Base-by-base conservation (phyloP, 1,140 invertebrate species). In the Leucophenga varia region DNA sequence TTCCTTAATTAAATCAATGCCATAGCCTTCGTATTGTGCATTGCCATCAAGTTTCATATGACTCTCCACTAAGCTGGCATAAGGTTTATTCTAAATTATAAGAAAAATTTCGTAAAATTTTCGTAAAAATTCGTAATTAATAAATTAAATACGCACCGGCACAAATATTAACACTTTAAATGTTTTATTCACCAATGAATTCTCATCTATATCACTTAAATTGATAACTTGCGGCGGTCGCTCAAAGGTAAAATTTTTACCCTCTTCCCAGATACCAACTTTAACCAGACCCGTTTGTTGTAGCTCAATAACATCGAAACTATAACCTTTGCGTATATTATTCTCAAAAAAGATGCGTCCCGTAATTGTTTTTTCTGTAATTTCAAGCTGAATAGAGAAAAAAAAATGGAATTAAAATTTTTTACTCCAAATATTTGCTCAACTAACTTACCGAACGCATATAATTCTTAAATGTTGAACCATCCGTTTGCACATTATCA, bases 161-260 rank as follows among this genome's bases (percentile, higher is more conserved):
- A 93, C 76, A 14, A 90, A 84, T 20, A 90, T 95, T 0, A 93
- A 78, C 7, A 97, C 86, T 52, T 83, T 83, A 45, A 97, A 89
- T 19, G 91, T 87, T 77, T 84, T 88, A 74, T 96, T 94, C 57
- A 84, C 74, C 49, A 94, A 74, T 39, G 79, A 82, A 4, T 80
- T 72, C 56, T 82, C 80, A 48, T 77, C 55, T 18, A 78, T 74
- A 14, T 59, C 56, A 16, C 41, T 49, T 2, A 50, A 34, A 35
- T 49, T 40, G 0, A 39, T 21, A 3, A 43, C 22, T 49, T 50
- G 42, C 10, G 65, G 58, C 2, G 60, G 56, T 4, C 70, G 55
- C 16, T 68, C 37, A 8, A 72, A 67, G 30, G 64, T 41, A 58
- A 59, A 49, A 54, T 69, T 64, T 71, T 64, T 55, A 37, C 64